Evolutionary conservation across 92 coral and sea anemone species (phyloP).

Genomic region (Epizoanthus scotinus): DNA sequence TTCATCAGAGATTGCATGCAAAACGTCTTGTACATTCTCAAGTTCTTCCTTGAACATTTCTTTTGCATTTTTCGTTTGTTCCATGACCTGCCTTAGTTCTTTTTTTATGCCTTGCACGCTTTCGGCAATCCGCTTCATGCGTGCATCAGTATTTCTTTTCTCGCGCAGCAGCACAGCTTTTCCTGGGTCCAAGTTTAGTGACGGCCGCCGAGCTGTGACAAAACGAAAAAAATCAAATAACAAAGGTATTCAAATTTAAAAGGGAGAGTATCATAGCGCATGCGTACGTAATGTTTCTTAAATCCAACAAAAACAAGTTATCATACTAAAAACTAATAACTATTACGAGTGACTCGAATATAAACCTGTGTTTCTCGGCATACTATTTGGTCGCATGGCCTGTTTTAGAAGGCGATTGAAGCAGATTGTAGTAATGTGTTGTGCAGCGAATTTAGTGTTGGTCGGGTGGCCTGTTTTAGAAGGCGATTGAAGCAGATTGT

Average conservation of each 20-base stretch:
- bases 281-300: too few species aligned
- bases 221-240: background rate
- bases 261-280: too few species aligned
- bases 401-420: too few species aligned
- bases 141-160: constrained; percentile 9
- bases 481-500: too few species aligned
- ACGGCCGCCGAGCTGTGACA: constrained; percentile 16
- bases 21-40: background rate
- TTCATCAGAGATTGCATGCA: constrained; percentile 35
- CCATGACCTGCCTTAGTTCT: background rate
- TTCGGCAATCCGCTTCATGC: background rate
- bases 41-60: background rate
- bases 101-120: background rate
- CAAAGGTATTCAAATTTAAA: background rate
- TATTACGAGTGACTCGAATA: too few species aligned
- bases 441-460: too few species aligned
- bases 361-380: too few species aligned
- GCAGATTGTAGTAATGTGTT: too few species aligned
- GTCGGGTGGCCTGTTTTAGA: too few species aligned
- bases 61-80: background rate
- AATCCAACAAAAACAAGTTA: too few species aligned
- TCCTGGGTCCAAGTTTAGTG: background rate
- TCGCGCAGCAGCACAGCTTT: background rate
- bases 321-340: too few species aligned
- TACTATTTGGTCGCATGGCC: too few species aligned